Base-by-base conservation (phyloP, 92 coral and sea anemone species). In the Epizoanthus stellaris region DNA sequence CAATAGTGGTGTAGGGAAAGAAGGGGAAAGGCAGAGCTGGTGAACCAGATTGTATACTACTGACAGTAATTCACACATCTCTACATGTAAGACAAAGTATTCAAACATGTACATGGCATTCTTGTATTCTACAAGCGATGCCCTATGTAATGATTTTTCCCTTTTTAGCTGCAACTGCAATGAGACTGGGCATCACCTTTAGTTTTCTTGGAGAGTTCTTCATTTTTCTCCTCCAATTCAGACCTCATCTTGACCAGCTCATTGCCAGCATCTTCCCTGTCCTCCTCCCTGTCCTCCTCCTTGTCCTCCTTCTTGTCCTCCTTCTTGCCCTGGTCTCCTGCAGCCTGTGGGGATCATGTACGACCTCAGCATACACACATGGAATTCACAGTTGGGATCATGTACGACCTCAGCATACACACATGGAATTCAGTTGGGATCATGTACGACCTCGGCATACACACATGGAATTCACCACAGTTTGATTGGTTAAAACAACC, bases 151-250 rank as follows among this genome's bases (percentile, higher is more conserved):
- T 45, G 52, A 0, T 0, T 9, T 45, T 45, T 45, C 8, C 52
- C 52, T 45, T 6, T 9, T 30, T 4, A 0, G 52, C 52, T 45
- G 52, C 52, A 45, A 45, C 8, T 5, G 10, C 52, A 45, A 45
- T 1, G 1, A 45, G 15, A 52, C 56, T 52, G 12, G 12, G 14
- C 15, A 19, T 83, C 87, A 94, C 99, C 99, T 94, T 94, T 86
- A 5, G 95, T 87, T 72, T 91, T 89, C 82, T 89, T 80, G 9
- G 94, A 67, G 12, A 96, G 91, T 72, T 94, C 87, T 54, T 94
- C 83, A 47, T 84, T 90, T 53, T 96, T 96, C 88, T 92, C 90
- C 11, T 91, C 91, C 61, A 94, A 74, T 30, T 93, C 90, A 15
- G 86, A 75, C 71, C 88, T 89, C 77, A 94, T 73, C 39, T 86